A percentile compares a stretch with the other conserved stretches of the same genome.
phyloP scores from a whole-genome alignment of 2,113 vertebrate genomes.

The Cephalophus harveyi region DNA sequence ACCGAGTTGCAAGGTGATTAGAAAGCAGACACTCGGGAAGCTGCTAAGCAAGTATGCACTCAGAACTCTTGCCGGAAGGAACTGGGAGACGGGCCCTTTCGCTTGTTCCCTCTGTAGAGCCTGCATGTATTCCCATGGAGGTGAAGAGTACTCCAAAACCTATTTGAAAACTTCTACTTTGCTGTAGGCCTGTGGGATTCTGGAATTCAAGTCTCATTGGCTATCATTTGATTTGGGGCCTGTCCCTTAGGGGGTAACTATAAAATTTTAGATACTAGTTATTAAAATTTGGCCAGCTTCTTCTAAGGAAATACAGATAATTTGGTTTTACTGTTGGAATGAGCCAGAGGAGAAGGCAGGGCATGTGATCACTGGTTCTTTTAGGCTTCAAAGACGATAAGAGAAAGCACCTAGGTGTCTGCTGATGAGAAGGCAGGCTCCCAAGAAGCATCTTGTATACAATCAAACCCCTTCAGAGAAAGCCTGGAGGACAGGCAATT shows the following conservation, averaged over 20 bases:
- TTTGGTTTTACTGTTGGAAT: neutral
- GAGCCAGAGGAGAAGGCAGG: neutral
- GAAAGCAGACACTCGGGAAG: neutral
- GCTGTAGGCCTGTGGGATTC: neutral
- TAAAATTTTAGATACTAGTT: neutral
- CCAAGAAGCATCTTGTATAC: neutral
- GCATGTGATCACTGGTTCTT: neutral
- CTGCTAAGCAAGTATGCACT: neutral
- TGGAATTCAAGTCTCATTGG: neutral
- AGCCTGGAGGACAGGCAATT: neutral
- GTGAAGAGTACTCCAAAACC: neutral
- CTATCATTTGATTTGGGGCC: neutral
- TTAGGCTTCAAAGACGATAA: neutral
- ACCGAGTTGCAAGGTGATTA: neutral
- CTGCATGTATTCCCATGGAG: neutral
- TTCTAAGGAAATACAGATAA: neutral
- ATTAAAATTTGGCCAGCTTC: neutral
- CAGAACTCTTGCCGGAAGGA: neutral
- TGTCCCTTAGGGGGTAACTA: neutral
- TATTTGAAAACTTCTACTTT: neutral
- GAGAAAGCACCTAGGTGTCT: neutral
- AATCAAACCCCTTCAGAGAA: neutral
- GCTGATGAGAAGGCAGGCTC: neutral
- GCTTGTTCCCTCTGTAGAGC: neutral
- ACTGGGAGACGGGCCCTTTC: neutral